Conservation (phyloP, 2,888 invertebrate species). For the Pegoplata infirma region DNA sequence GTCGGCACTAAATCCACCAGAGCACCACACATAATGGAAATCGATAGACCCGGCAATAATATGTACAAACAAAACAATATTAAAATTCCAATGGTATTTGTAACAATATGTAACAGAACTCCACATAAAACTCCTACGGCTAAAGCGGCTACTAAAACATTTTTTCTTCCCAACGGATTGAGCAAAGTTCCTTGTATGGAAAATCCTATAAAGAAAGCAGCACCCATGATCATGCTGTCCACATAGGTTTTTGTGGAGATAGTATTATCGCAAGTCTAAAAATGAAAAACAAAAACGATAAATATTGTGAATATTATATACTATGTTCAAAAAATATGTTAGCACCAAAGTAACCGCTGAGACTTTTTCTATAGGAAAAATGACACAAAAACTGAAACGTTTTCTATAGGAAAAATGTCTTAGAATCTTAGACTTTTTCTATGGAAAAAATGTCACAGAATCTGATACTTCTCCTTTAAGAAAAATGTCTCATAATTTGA, state of each 20-base stretch:
- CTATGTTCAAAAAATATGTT: not conserved
- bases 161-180: slow-evolving; percentile 73
- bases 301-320: not conserved
- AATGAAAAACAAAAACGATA: not conserved
- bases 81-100: slow-evolving; percentile 68
- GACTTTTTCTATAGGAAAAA: no score
- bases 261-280: slow-evolving; percentile 71
- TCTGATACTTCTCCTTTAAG: no score
- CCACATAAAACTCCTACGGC: slow-evolving; percentile 70
- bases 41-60: slow-evolving; percentile 71
- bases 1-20: slow-evolving; percentile 74
- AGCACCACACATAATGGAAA: slow-evolving; percentile 72
- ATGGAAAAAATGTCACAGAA: no score
- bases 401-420: no score
- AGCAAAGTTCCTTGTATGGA: slow-evolving; percentile 71
- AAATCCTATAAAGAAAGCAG: slow-evolving; percentile 73
- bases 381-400: no score
- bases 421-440: no score
- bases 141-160: slow-evolving; percentile 69
- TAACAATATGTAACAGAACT: slow-evolving; percentile 69
- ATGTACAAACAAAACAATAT: slow-evolving; percentile 73
- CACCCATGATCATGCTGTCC: slow-evolving; percentile 73
- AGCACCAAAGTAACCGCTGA: no score
- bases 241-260: slow-evolving; percentile 72
- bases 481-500: no score